phyloP scores from a whole-genome alignment of 2,888 invertebrate species.

The Drepanosiphum platanoidis region DNA sequence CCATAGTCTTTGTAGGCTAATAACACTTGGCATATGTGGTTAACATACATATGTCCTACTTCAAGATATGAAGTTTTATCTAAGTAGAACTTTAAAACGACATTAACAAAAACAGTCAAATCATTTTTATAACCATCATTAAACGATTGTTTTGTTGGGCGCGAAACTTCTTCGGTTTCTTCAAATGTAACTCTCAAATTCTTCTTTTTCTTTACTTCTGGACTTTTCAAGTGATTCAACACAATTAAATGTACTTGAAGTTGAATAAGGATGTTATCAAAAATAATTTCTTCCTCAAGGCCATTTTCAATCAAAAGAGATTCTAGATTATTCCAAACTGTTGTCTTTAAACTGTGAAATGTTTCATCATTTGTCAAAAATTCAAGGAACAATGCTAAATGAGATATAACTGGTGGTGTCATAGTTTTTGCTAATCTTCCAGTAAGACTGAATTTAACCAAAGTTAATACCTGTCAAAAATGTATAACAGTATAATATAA shows the following conservation, averaged over 20 bases:
- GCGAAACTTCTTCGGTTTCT: slow-evolving; percentile 26
- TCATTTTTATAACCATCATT: slow-evolving; percentile 49
- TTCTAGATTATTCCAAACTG: slow-evolving; percentile 43
- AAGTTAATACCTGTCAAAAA: slow-evolving; percentile 38
- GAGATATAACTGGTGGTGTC: slow-evolving; percentile 55
- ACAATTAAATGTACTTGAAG: slow-evolving; percentile 55
- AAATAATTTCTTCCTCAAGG: slow-evolving; percentile 51
- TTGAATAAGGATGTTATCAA: slow-evolving; percentile 24
- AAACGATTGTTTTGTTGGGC: neutral
- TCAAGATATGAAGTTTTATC: slow-evolving; percentile 37
- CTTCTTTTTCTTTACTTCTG: slow-evolving; percentile 38
- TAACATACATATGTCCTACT: slow-evolving; percentile 41
- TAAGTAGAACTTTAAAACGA: slow-evolving; percentile 47
- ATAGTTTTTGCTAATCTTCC: slow-evolving; percentile 58
- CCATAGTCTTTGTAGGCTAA: slow-evolving; percentile 45
- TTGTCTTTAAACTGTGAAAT: slow-evolving; percentile 22
- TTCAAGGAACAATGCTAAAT: slow-evolving; percentile 42
- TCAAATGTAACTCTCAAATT: slow-evolving; percentile 57
- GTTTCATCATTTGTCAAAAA: slow-evolving; percentile 25
- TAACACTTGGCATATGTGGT: slow-evolving; percentile 52
- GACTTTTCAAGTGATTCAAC: slow-evolving; percentile 50
- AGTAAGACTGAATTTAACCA: slow-evolving; percentile 45
- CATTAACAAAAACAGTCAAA: slow-evolving; percentile 39
- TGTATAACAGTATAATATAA: neutral
- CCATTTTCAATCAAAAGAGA: slow-evolving; percentile 27